These are phyloP conservation scores for Blastomussa wellsi DNA, from an alignment of 92 coral and sea anemone species.

Conservation along the genomic window DNA sequence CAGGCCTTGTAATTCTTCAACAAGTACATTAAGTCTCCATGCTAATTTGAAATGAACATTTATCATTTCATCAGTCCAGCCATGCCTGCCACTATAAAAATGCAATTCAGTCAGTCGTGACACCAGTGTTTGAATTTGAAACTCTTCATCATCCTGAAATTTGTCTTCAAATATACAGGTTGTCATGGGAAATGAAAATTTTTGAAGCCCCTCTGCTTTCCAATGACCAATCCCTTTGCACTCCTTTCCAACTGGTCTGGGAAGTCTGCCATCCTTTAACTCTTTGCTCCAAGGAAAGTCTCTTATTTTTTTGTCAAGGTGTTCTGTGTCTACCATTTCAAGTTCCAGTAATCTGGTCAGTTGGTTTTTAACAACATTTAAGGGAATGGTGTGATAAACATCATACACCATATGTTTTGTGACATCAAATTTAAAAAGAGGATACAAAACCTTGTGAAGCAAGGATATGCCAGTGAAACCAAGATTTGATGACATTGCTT, in stretches of 20 bases:
- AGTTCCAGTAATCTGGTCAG: constrained; percentile 42
- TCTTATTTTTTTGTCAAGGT: constrained; percentile 50
- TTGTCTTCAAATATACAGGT: constrained; percentile 34
- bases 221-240: constrained; percentile 57
- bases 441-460: constrained; percentile 62
- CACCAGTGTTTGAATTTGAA: constrained; percentile 49
- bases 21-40: constrained; percentile 58
- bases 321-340: constrained; percentile 44
- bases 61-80: constrained; percentile 55
- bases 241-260: constrained; percentile 49
- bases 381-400: constrained; percentile 54
- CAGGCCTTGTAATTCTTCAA: constrained; percentile 76
- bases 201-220: constrained; percentile 61
- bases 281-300: constrained; percentile 71
- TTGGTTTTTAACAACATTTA: constrained; percentile 70
- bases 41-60: constrained; percentile 47
- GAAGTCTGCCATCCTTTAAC: constrained; percentile 62
- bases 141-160: constrained; percentile 39
- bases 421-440: constrained; percentile 62
- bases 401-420: constrained; percentile 50
- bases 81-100: constrained; percentile 56
- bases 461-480: constrained; percentile 73
- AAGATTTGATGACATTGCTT: constrained; percentile 53
- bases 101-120: constrained; percentile 57
- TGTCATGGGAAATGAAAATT: constrained; percentile 54